Evolutionary conservation across 2,888 invertebrate species (phyloP), one percentile per base, ranked within the genome.

Genomic region (Acrocyrtus sp.): DNA sequence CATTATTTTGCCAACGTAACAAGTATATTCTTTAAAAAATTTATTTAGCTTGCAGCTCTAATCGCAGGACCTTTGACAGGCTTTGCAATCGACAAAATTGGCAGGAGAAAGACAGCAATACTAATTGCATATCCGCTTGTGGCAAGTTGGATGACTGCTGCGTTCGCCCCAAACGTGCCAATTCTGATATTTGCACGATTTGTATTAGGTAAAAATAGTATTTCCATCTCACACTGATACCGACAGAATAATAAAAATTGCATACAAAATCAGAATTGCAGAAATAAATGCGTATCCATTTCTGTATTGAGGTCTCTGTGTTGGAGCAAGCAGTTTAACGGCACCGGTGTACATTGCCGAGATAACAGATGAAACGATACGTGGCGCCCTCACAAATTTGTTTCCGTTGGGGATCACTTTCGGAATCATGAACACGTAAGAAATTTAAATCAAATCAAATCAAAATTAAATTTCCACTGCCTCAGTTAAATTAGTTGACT

Each of bases 321-420:
- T 90, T 26, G 94, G 94, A 29, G 92, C 93, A 1, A 91, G 92
- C 82, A 94, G 93, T 81, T 90, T 94, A 19, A 90, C 92, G 0
- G 92, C 91, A 0, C 95, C 96, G 0, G 88, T 95, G 75, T 94
- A 94, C 83, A 91, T 90, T 6, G 91, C 90, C 48, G 96, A 97
- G 86, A 94, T 94, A 53, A 89, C 95, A 0, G 91, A 94, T 80
- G 92, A 91, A 80, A 89, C 90, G 26, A 90, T 94, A 80, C 88
- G 96, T 66, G 96, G 96, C 0, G 89, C 90, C 0, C 85, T 96
- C 0, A 95, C 95, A 2, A 92, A 93, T 54, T 93, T 91, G 82
- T 94, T 95, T 83, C 96, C 96, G 83, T 84, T 97, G 22, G 91
- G 93, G 88, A 87, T 95, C 8, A 68, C 62, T 1, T 43, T 76